Evolutionary conservation across 2,113 vertebrate genomes (phyloP).

Genomic region (Pimephales promelas): DNA sequence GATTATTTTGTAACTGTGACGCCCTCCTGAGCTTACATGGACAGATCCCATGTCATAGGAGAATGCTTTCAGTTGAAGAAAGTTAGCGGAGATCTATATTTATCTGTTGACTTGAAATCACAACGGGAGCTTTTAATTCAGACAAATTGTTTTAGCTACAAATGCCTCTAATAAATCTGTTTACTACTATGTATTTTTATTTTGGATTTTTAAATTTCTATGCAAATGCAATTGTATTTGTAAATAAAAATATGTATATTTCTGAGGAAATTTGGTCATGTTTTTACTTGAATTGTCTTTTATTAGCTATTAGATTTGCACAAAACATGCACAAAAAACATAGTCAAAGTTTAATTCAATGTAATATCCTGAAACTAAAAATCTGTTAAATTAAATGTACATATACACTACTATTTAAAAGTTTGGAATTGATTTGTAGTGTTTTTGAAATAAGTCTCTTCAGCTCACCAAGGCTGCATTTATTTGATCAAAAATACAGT

Average conservation of each 20-base stretch:
- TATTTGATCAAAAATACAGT: neutral
- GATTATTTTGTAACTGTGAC: slow-evolving; percentile 37
- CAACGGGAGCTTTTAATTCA: slow-evolving; percentile 43
- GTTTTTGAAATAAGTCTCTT: neutral
- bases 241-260: slow-evolving; percentile 79
- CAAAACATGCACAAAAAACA: neutral
- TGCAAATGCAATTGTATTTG: slow-evolving; percentile 71
- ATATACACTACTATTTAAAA: no score
- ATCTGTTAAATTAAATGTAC: no score
- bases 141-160: slow-evolving; percentile 30
- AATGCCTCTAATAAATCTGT: slow-evolving; percentile 61
- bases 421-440: no score
- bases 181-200: slow-evolving; percentile 70
- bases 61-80: slow-evolving; percentile 31
- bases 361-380: no score
- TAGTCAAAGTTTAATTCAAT: no score
- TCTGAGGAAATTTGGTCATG: slow-evolving; percentile 55
- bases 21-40: neutral
- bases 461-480: neutral
- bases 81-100: slow-evolving; percentile 26
- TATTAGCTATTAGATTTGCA: no score
- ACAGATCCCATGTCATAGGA: neutral
- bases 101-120: slow-evolving; percentile 50
- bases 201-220: slow-evolving; percentile 70
- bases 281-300: neutral